Evolutionary conservation across 2,113 vertebrate species (phyloP), one percentile per base, ranked within the genome.

Genomic region (Fregata magnificens): DNA sequence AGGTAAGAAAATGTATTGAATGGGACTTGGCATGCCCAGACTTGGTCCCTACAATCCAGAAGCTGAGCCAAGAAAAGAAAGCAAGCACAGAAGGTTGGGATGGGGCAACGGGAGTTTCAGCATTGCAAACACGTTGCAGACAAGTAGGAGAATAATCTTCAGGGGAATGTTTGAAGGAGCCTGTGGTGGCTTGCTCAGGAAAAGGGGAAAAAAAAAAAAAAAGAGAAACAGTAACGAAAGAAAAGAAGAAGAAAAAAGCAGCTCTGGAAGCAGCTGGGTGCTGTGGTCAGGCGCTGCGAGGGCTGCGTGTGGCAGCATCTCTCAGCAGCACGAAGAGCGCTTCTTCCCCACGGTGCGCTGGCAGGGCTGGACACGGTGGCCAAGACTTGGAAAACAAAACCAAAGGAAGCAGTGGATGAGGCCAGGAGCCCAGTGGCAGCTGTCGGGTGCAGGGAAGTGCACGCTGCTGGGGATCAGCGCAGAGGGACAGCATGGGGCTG

Each of bases 381-480:
- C 52, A 25, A 22, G 31, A 10, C 65, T 22, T 13, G 79, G 58
- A 44, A 84, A 87, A 88, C 6, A 45, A 77, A 70, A 42, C 24
- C 50, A 7, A 47, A 25, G 65, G 94, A 40, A 58, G 72, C 1
- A 10, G 17, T 5, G 82, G 52, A 40, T 0, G 9, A 82, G 44
- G 66, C 38, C 91, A 47, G 69, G 38, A 87, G 87, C 38, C 28
- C 19, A 44, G 42, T 5, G 5, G 84, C 0, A 10, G 40, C 58
- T 56, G 16, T 8, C 2, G 6, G 25, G 63, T 18, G 2, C 3
- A 17, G 58, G 50, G 63, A 26, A 71, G 62, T 1, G 5, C 66
- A 10, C 2, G 9, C 8, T 0, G 2, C 28, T 11, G 40, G 20
- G n/a, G n/a, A 36, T 7, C 2, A 0, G 40, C 1, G 7, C 83